These are phyloP conservation scores for Craseonycteris thonglongyai DNA, from an alignment of 2,113 vertebrate species.

Conservation along the genomic window DNA sequence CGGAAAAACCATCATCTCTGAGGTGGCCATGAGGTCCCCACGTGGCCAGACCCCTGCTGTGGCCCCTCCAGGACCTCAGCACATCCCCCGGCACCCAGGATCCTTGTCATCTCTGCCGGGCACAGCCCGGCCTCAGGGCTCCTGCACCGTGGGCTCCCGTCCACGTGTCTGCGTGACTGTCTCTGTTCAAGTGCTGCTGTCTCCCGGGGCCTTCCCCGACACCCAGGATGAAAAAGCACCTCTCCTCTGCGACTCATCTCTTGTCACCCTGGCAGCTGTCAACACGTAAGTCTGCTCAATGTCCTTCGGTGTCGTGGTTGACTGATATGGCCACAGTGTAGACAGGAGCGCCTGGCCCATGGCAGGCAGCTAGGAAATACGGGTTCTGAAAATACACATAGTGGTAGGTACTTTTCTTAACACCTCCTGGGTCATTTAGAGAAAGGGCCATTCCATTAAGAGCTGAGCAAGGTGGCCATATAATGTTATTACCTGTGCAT, in stretches of 20 bases:
- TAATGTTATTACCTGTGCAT: accelerated
- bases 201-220: background rate
- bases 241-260: background rate
- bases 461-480: background rate
- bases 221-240: accelerated
- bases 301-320: background rate
- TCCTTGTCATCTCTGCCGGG: background rate
- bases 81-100: accelerated
- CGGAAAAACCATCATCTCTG: background rate
- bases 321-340: accelerated
- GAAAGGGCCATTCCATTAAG: background rate
- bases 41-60: accelerated
- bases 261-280: too few relatives aligned
- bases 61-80: accelerated
- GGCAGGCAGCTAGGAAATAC: background rate
- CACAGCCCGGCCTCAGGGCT: accelerated
- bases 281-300: too few relatives aligned
- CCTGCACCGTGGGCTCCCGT: accelerated
- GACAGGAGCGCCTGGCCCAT: background rate
- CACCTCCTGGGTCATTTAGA: background rate
- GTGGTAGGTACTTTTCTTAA: background rate
- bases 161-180: accelerated
- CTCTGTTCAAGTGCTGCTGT: accelerated
- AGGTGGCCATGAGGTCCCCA: accelerated
- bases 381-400: background rate